Conservation (phyloP, 1,140 invertebrate genomes). For the Pemphigus obesinymphae region DNA sequence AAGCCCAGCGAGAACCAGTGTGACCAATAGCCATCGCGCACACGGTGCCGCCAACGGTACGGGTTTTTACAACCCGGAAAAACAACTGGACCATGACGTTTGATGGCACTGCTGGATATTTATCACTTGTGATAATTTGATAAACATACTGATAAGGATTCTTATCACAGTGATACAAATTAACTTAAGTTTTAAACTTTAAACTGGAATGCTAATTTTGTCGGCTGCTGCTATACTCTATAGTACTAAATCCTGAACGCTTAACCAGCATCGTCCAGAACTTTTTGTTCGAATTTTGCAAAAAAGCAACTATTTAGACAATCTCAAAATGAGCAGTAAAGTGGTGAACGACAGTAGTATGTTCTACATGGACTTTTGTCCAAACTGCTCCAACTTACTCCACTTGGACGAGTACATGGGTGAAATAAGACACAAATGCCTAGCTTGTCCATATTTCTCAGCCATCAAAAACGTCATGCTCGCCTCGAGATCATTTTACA, state of each 20-base stretch:
- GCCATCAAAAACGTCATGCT: slow-evolving; percentile 9
- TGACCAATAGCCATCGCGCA: background rate
- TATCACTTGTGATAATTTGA: too few relatives aligned
- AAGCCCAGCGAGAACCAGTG: background rate
- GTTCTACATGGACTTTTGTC: slow-evolving; percentile 28
- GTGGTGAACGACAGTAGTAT: slow-evolving; percentile 27
- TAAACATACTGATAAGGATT: too few relatives aligned
- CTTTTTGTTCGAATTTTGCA: background rate
- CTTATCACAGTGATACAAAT: too few relatives aligned
- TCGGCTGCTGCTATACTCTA: too few relatives aligned
- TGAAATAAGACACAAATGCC: slow-evolving; percentile 26
- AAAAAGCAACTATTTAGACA: background rate
- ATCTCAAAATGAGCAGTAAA: slow-evolving; percentile 19
- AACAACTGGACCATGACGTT: too few relatives aligned
- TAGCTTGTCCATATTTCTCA: slow-evolving; percentile 25
- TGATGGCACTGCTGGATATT: too few relatives aligned
- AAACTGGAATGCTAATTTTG: too few relatives aligned
- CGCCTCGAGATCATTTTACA: slow-evolving; percentile 12
- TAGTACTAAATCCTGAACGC: too few relatives aligned
- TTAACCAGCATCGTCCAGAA: too few relatives aligned
- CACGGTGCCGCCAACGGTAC: background rate
- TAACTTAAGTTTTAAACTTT: too few relatives aligned
- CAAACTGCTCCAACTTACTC: slow-evolving; percentile 23
- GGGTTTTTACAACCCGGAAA: too few relatives aligned
- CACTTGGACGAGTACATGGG: slow-evolving; percentile 8